Evolutionary conservation across 2,797 vertebrate species (phyloP).

Genomic region (Ctenosaura bakeri): DNA sequence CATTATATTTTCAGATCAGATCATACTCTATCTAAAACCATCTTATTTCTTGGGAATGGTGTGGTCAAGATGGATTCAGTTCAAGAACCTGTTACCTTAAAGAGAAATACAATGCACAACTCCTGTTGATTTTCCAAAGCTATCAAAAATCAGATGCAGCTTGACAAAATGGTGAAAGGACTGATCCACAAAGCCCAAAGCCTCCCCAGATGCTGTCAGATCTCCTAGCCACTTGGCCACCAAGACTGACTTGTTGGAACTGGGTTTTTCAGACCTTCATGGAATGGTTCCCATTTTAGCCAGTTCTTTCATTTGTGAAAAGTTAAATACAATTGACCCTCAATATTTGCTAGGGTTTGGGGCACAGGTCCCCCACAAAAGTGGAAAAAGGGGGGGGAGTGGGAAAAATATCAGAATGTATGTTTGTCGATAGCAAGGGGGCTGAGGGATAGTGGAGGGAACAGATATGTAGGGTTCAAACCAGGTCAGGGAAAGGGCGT

Average conservation of each 20-base stretch:
- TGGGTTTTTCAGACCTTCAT: background rate
- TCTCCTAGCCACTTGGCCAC: background rate
- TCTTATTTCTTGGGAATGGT: background rate
- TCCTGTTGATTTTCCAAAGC: background rate
- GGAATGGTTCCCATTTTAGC: background rate
- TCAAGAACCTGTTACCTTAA: background rate
- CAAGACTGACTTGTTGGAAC: background rate
- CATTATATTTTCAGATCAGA: too few species aligned
- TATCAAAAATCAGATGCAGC: background rate
- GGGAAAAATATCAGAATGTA: too few species aligned
- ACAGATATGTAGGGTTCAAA: too few species aligned
- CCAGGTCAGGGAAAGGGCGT: too few species aligned
- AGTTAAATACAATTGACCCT: background rate
- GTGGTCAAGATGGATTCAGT: background rate
- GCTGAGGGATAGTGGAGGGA: too few species aligned
- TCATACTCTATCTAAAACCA: background rate
- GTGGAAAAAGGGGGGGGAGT: too few species aligned
- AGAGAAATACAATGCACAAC: background rate
- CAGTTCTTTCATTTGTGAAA: background rate
- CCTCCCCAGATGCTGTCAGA: background rate
- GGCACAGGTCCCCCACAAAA: too few species aligned
- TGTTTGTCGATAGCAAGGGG: too few species aligned
- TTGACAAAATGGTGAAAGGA: background rate
- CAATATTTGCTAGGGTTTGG: too few species aligned
- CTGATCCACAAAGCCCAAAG: background rate